Evolutionary conservation across 2,888 invertebrate species (phyloP), one percentile per base, ranked within the genome.

Genomic region (Clusia tigrina): DNA sequence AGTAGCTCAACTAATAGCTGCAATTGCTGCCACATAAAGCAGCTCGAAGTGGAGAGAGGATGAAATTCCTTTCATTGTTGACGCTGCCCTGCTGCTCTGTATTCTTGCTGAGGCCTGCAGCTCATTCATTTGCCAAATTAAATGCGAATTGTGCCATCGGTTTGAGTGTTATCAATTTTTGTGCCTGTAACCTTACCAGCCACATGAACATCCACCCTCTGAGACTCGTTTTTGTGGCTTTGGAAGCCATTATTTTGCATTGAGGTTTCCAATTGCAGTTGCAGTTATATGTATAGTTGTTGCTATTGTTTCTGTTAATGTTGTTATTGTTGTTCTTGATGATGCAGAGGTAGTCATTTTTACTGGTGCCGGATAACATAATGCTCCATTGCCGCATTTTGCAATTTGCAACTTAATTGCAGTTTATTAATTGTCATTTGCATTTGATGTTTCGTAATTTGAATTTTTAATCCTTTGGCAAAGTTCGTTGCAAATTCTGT

Each of bases 201-300:
- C n/a, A 42, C n/a, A 12, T 42, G 10, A 10, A n/a, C 42, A 3
- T 42, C 42, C 42, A 3, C 12, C 42, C 42, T 15, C 42, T 3
- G 10, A 10, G n/a, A 42, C 42, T 15, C n/a, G 9, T 10, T 71
- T 75, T 74, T 80, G 78, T 73, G 77, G 74, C 72, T 75, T 75
- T 74, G 71, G 74, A 72, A 74, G 76, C 78, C 78, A 80, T 79
- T 79, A 80, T 80, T 72, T 71, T 77, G 75, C 71, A 78, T 76
- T 78, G 71, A 72, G 72, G 77, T 74, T 73, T 74, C 32, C 12
- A 71, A 70, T 74, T 74, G 78, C 76, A 75, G 72, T 77, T 71
- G 32, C 9, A n/a, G 53, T 20, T 32, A 23, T 17, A 38, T 56
- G 57, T 22, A 20, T 56, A 18, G 37, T 57, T 62, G 52, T 42